Base-by-base conservation (phyloP, 2,888 invertebrate genomes). In the Macaria liturata region DNA sequence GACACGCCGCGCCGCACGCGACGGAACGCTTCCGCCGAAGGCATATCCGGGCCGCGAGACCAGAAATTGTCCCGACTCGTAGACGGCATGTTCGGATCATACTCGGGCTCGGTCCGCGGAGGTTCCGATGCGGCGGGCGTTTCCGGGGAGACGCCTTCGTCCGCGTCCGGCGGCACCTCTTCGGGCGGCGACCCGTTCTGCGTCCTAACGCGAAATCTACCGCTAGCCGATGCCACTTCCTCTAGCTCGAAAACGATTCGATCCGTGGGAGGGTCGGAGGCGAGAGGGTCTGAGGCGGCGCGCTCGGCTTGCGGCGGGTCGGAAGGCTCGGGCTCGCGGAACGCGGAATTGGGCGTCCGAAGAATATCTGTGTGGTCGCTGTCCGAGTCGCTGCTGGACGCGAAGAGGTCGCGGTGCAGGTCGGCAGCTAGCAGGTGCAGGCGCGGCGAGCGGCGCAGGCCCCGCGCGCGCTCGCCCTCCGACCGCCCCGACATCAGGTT, bases 331-430 rank as follows among this genome's bases (percentile, higher is more conserved):
- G 76, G 73, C 67, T 84, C 88, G 46, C 78, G 78, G 65, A 84
- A 86, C 3, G 88, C 84, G 0, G 84, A 73, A 63, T 88, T 88
- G 57, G 85, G 82, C 3, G 90, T 87, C 57, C 91, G 74, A 55
- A 88, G 84, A 61, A 90, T 87, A 66, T 88, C 88, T 1, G 88
- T 84, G 32, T 81, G 83, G 58, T 90, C 91, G 62, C 83, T 86
- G 54, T 91, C 91, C 0, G 89, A 88, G 62, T 91, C 91, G 8
- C 91, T 89, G 62, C 82, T 87, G 20, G 89, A 85, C 4, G 85
- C 81, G 20, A 86, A 68, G 5, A 86, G 68, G 43, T 82, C 82
- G 6, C 80, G 78, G 31, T 77, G 77, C 59, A 81, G 71, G 9
- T 68, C 71, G 8, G 80, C 72, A 52, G 78, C 77, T 56, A 83